These are phyloP conservation scores for Uropetala carovei DNA, from an alignment of 2,888 invertebrate species.

Conservation along the genomic window DNA sequence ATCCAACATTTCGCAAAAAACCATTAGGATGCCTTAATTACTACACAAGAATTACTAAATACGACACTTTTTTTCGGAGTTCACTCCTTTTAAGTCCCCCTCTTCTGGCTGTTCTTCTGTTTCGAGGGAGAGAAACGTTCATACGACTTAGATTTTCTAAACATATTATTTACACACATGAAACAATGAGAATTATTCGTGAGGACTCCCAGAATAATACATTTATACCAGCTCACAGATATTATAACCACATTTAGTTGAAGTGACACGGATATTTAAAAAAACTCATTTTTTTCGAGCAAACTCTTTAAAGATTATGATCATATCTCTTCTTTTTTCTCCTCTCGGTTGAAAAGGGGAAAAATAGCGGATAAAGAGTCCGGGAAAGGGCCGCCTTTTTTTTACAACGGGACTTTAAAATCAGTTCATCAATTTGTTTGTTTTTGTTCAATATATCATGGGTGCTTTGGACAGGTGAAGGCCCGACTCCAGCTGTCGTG, in stretches of 20 bases:
- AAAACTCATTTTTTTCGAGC: background rate
- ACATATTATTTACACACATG: slow-evolving; percentile 47
- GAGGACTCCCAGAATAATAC: slow-evolving; percentile 26
- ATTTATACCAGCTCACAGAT: slow-evolving; percentile 26
- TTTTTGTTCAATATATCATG: no score
- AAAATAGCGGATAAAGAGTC: background rate
- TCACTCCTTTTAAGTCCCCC: background rate
- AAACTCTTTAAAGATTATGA: background rate
- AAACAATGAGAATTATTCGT: slow-evolving; percentile 12
- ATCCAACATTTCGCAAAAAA: slow-evolving; percentile 34
- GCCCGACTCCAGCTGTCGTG: no score
- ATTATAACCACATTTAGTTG: slow-evolving; percentile 27
- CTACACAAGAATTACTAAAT: slow-evolving; percentile 47
- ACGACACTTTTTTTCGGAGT: slow-evolving; percentile 18
- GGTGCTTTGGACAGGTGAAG: no score
- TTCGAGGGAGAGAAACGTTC: slow-evolving; percentile 34
- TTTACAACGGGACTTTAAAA: no score
- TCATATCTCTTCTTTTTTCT: background rate
- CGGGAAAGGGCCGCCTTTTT: no score
- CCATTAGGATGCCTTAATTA: slow-evolving; percentile 29
- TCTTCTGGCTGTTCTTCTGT: background rate
- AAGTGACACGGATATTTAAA: slow-evolving; percentile 36
- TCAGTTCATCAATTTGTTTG: no score
- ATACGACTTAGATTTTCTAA: slow-evolving; percentile 39
- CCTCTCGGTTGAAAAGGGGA: background rate